phyloP scores from a whole-genome alignment of 2,113 vertebrate species.

The Leptodactylus fuscus region DNA sequence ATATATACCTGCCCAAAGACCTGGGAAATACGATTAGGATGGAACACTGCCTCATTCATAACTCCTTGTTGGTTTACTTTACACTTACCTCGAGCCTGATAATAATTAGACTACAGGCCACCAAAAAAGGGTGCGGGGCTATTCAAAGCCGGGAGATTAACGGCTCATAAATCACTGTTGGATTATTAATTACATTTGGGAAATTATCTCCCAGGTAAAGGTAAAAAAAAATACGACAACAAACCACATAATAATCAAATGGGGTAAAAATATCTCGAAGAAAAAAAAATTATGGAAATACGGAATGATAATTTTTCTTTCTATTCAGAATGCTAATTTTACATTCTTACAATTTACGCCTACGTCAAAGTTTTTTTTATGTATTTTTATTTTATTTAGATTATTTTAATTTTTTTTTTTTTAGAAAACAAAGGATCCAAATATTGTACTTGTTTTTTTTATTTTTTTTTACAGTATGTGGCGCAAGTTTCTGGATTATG shows the following conservation, averaged over 20 bases:
- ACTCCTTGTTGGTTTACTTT: conserved; percentile 28
- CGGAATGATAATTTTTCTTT: not conserved
- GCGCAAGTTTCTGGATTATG: too few species aligned
- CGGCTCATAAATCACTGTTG: conserved; percentile 25
- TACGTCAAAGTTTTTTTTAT: too few species aligned
- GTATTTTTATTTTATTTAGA: too few species aligned
- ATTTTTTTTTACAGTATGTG: too few species aligned
- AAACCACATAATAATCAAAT: not conserved
- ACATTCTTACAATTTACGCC: too few species aligned
- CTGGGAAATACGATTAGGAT: conserved; percentile 22
- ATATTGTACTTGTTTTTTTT: too few species aligned
- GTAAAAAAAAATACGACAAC: not conserved
- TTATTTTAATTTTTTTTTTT: too few species aligned
- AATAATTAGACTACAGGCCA: conserved; percentile 35
- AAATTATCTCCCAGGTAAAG: conserved; percentile 14
- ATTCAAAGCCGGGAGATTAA: not conserved
- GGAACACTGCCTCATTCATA: conserved; percentile 22
- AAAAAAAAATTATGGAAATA: not conserved
- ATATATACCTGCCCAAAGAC: conserved; percentile 10
- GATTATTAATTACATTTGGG: conserved; percentile 48
- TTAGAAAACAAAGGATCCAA: too few species aligned
- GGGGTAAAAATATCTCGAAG: not conserved
- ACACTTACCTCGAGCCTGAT: conserved; percentile 26
- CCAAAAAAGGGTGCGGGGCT: not conserved
- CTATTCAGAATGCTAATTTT: not conserved